phyloP scores from a whole-genome alignment of 2,797 vertebrate species.

The Decapterus maruadsi region DNA sequence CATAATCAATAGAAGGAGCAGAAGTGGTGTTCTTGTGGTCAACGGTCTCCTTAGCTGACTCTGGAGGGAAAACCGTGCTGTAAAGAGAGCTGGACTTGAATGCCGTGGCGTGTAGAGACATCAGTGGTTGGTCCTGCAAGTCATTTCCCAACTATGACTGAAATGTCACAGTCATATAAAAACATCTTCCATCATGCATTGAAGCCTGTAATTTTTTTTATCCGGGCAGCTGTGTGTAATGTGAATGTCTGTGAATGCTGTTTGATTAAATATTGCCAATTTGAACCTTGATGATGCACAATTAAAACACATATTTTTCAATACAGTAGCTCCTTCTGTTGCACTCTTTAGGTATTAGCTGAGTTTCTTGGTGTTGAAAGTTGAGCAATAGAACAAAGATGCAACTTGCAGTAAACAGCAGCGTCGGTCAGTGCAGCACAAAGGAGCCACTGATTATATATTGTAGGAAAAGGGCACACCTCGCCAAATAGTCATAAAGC shows the following conservation, averaged over 20 bases:
- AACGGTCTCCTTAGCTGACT: background rate
- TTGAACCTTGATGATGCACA: constrained; percentile 21
- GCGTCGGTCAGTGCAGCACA: constrained; percentile 37
- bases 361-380: background rate
- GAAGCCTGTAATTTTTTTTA: constrained; percentile 34
- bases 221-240: background rate
- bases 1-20: background rate
- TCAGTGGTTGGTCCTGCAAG: background rate
- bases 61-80: background rate
- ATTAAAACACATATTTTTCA: constrained; percentile 23
- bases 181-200: constrained; percentile 29
- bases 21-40: background rate
- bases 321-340: constrained; percentile 3
- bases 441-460: constrained; percentile 49
- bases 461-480: constrained; percentile 38
- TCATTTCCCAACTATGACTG: constrained; percentile 8
- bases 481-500: constrained; percentile 41
- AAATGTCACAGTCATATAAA: constrained; percentile 15
- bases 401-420: constrained; percentile 29
- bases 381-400: constrained; percentile 18
- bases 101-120: background rate
- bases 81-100: background rate
- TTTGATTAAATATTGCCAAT: constrained; percentile 32
- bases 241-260: constrained; percentile 11
- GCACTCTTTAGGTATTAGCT: background rate